Evolutionary conservation across 1,140 invertebrate species (phyloP), one percentile per base, ranked within the genome.

Genomic region (Aphis craccivora): DNA sequence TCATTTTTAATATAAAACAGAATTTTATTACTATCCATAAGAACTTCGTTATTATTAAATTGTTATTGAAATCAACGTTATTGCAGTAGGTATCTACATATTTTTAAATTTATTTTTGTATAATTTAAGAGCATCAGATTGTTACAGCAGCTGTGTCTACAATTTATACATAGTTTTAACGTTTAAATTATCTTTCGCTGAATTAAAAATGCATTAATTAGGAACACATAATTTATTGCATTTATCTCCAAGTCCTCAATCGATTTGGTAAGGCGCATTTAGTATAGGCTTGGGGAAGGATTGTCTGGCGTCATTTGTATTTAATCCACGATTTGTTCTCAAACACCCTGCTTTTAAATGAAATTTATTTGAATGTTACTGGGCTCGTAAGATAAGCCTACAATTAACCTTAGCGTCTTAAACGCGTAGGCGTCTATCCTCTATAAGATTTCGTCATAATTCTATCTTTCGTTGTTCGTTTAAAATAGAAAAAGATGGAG

Each of bases 311-410:
- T 51, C n/a, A 40, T 51, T 88, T n/a, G 45, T 88, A 48, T 48
- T 35, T n/a, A 48, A 88, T 88, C 43, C 86, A 88, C 14, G 86
- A 48, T 88, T 88, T 88, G 45, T 88, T 48, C 45, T 87, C 40
- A 7, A 40, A 45, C 83, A 91, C n/a, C 18, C 90, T n/a, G 60
- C 60, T 91, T 91, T 91, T 83, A 48, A 48, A 67, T 30, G 60
- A 30, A 91, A 92, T 92, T 81, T 92, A 92, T 91, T 91, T 40
- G 55, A n/a, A 83, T 81, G 43, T 92, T 40, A 91, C 55, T 30
- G 53, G 11, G 43, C 40, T 91, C 40, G 67, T 91, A n/a, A 76
- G 60, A 91, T 91, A 91, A 76, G 60, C 45, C 55, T 9, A 76
- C 90, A 67, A 67, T 91, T 91, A 89, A 91, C 55, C 40, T 91